Base-by-base conservation (phyloP, 2,888 invertebrate species). In the Cabera pusaria region DNA sequence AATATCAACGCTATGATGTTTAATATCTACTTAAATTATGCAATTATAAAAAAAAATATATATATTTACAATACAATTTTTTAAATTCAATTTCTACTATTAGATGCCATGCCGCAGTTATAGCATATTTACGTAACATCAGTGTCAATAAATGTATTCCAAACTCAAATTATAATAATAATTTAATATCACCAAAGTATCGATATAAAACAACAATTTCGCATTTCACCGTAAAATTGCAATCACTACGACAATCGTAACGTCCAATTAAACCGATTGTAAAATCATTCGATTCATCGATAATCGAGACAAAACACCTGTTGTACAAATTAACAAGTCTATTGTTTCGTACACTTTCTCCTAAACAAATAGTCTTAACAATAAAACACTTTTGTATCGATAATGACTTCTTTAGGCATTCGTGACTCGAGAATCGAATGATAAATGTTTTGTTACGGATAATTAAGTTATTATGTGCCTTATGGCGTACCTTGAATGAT, bases 301-400 rank as follows among this genome's bases (percentile, higher is more conserved):
- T 25, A 32, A 32, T 27, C 31, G 22, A 36, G 10, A 42, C 25
- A 32, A 34, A 53, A 57, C 62, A 40, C 11, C 29, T 29, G 14
- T 40, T 17, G 41, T 37, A 59, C 34, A 59, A 61, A 55, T 55
- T 58, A 60, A 58, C 53, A 57, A 59, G 48, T 56, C 38, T 2
- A 58, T 65, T 65, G 64, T 66, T 59, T 62, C 47, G 42, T 44
- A 46, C 48, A 59, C 66, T 66, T 67, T 67, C 67, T 60, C 53
- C 35, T 52, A 49, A 51, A 56, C 56, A 28, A 37, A 52, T 54
- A 62, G 52, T 36, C 17, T 27, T 34, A 25, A 18, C 31, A 38
- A 45, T 45, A 52, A 42, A 41, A 29, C 25, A 36, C 21, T 41
- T 42, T 40, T 40, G 20, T 28, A 40, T 40, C 27, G 27, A 25